A percentile compares a stretch with the other conserved stretches of the same genome.
phyloP scores from a whole-genome alignment of 2,113 vertebrate genomes.

The Ophthalmotilapia sp. region DNA sequence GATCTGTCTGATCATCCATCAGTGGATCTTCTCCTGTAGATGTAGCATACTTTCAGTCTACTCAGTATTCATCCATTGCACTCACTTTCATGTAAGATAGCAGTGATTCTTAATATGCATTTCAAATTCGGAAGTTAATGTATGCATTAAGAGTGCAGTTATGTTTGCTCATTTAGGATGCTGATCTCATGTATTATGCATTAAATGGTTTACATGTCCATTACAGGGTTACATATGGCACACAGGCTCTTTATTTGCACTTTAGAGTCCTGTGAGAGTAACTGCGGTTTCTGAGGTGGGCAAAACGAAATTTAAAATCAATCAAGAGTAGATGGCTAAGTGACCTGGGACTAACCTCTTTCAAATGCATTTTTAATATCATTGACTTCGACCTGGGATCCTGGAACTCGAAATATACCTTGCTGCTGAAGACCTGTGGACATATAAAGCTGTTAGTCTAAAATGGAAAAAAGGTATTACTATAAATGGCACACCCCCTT shows the following conservation, averaged over 20 bases:
- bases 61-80: not conserved
- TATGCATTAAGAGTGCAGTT: not conserved
- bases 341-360: conserved; percentile 79
- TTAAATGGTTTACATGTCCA: conserved; percentile 21
- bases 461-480: not conserved
- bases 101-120: not conserved
- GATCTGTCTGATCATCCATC: conserved; percentile 88
- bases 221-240: conserved; percentile 1
- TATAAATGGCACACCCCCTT: not conserved
- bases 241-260: conserved; percentile 32
- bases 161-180: conserved; percentile 3
- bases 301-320: conserved; percentile 56
- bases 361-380: conserved; percentile 99
- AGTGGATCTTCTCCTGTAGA: conserved; percentile 91
- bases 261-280: conserved; percentile 13
- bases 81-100: not conserved
- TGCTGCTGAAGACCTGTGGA: conserved; percentile 92
- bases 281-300: conserved; percentile 32
- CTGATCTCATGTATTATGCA: conserved; percentile 28
- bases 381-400: conserved; percentile 97
- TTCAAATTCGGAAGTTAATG: not conserved
- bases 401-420: conserved; percentile 96
- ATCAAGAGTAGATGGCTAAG: conserved; percentile 29
- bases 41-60: not conserved
- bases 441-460: not conserved